A percentile compares a stretch with the other conserved stretches of the same genome.
Conservation (phyloP, 2,888 invertebrate species). For the Andrena flavipes region DNA sequence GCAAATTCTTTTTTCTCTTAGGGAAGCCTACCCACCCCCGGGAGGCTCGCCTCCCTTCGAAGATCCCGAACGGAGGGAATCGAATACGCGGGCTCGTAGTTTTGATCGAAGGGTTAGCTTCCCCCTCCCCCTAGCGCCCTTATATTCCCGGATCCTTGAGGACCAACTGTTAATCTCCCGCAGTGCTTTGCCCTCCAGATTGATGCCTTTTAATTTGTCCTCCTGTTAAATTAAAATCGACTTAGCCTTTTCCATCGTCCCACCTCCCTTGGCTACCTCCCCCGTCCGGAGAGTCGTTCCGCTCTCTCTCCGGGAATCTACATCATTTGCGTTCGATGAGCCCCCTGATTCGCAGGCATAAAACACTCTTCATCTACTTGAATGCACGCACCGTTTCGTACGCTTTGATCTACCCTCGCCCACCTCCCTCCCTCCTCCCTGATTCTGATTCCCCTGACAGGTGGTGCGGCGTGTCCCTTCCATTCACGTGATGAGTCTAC, state of each 20-base stretch:
- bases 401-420: conserved; percentile 62
- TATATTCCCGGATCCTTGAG: conserved; percentile 52
- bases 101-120: conserved; percentile 56
- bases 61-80: conserved; percentile 55
- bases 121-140: conserved; percentile 28
- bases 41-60: conserved; percentile 13
- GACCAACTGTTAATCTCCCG: conserved; percentile 67
- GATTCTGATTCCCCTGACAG: conserved; percentile 66
- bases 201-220: conserved; percentile 81
- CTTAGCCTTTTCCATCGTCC: conserved; percentile 66
- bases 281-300: neutral
- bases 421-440: neutral
- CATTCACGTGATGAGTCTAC: conserved; percentile 68
- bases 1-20: conserved; percentile 21
- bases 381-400: conserved; percentile 42
- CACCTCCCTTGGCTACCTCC: neutral
- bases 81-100: conserved; percentile 57
- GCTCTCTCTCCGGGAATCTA: neutral
- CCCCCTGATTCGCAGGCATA: conserved; percentile 44
- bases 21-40: conserved; percentile 15
- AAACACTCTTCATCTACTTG: conserved; percentile 55
- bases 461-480: conserved; percentile 55
- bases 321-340: conserved; percentile 48
- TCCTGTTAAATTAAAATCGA: conserved; percentile 80
- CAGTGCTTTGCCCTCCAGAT: conserved; percentile 68